These are phyloP conservation scores for Lates calcarifer DNA, from an alignment of 2,113 vertebrate species.

Conservation along the genomic window DNA sequence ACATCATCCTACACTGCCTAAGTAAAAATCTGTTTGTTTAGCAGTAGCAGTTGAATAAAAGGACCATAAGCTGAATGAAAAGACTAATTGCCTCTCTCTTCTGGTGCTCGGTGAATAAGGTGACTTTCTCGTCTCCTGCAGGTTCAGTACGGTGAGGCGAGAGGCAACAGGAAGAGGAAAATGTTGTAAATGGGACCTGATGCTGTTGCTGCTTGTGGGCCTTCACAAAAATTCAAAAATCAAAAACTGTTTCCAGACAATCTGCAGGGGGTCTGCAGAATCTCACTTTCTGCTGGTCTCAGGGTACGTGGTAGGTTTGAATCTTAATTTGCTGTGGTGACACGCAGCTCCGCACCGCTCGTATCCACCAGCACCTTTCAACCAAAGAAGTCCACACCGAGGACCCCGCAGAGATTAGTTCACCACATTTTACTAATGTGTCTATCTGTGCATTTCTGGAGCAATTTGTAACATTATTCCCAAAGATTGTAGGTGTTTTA, in stretches of 20 bases:
- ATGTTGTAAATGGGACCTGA: conserved; percentile 27
- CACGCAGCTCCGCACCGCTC: background rate
- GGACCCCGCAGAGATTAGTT: conserved; percentile 15
- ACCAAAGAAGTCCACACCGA: conserved; percentile 45
- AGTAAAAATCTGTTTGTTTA: background rate
- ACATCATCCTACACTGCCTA: background rate
- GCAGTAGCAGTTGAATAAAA: background rate
- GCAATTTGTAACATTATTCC: conserved; percentile 1
- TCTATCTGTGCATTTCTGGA: background rate
- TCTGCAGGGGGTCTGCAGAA: background rate
- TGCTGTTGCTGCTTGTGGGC: conserved; percentile 24
- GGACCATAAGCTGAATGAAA: background rate
- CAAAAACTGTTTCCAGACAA: conserved; percentile 12
- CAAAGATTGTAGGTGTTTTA: conserved; percentile 25
- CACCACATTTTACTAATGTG: conserved; percentile 5
- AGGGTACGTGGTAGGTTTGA: background rate
- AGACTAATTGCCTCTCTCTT: background rate
- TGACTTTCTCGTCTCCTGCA: conserved; percentile 82
- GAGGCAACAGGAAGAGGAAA: conserved; percentile 87
- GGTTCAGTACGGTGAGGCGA: conserved; percentile 91
- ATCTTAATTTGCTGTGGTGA: background rate
- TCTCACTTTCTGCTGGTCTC: background rate
- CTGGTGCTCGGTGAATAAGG: background rate
- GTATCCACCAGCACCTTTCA: conserved; percentile 5
- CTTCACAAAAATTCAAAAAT: too few relatives aligned